Base-by-base conservation (phyloP, 1,140 invertebrate genomes). In the Chironomus striatipennis region DNA sequence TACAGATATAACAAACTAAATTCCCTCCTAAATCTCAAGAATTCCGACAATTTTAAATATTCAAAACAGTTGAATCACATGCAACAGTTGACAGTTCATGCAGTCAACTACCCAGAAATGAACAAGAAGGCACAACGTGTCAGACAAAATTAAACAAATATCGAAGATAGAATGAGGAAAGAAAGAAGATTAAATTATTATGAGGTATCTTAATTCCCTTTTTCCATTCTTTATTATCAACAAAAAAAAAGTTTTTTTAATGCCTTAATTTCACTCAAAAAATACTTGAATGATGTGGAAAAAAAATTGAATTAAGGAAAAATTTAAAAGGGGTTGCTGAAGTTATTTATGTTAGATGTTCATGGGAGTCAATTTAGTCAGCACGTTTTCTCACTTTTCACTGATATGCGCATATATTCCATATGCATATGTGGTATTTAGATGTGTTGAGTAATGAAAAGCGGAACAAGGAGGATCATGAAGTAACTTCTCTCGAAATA, bases 151-250 rank as follows among this genome's bases (percentile, higher is more conserved):
- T 34, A 34, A 34, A 34, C 24, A 34, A 34, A 34, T 34, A 34
- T 34, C 24, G 5, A 5, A 34, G 24, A 34, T 34, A 5, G 1
- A 34, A 34, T 1, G 24, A 34, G 5, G 24, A 57, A 57, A 57
- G 15, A 57, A 57, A 57, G 47, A 57, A 57, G 47, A 57, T 57
- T 57, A 57, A 57, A 57, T 57, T 57, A 57, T 57, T 57, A 57
- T 57, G 47, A 57, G 47, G 47, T 57, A 12, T 57, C 47, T 57
- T 57, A 57, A 57, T 57, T 57, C 47, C 47, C 47, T n/a, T 57
- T 57, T 34, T 34, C 15, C 47, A 57, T n/a, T 57, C 47, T 57
- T 57, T 57, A 57, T 57, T 57, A 57, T 57, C 47, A 57, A 57
- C 47, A 57, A 47, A 57, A 47, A 57, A 57, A 10, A 57, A 57